Conservation (phyloP, 2,113 vertebrate genomes). For the Gallinago undulata region DNA sequence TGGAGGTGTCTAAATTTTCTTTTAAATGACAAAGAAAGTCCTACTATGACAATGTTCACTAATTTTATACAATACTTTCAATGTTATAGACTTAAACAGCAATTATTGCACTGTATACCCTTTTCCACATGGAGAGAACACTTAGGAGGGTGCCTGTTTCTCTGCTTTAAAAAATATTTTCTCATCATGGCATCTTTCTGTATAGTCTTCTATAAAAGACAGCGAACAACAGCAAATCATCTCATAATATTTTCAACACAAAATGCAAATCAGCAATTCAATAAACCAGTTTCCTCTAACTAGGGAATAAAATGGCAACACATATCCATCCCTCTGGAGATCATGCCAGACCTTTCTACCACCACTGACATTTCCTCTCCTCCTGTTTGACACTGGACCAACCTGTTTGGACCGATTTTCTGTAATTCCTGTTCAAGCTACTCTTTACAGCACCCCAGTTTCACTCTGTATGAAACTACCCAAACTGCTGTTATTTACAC, state of each 20-base stretch:
- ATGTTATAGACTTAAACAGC: neutral
- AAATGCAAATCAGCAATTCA: neutral
- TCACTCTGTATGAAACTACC: neutral
- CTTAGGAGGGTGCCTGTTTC: neutral
- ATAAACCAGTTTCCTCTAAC: neutral
- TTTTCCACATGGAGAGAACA: neutral
- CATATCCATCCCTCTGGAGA: accelerated
- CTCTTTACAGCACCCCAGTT: neutral
- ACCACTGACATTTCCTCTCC: neutral
- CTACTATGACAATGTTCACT: neutral
- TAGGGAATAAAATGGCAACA: neutral
- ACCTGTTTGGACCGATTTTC: neutral
- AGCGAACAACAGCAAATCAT: neutral
- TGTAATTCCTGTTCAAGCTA: neutral
- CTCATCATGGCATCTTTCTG: neutral
- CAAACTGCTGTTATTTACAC: neutral
- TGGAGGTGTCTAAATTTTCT: neutral
- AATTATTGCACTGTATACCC: neutral
- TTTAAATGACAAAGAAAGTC: neutral
- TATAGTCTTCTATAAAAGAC: neutral
- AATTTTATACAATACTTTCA: neutral
- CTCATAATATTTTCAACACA: neutral
- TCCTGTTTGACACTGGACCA: neutral
- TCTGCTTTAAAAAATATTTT: neutral
- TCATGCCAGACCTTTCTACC: neutral